phyloP scores from a whole-genome alignment of 2,113 vertebrate species.

The Helogale parvula region DNA sequence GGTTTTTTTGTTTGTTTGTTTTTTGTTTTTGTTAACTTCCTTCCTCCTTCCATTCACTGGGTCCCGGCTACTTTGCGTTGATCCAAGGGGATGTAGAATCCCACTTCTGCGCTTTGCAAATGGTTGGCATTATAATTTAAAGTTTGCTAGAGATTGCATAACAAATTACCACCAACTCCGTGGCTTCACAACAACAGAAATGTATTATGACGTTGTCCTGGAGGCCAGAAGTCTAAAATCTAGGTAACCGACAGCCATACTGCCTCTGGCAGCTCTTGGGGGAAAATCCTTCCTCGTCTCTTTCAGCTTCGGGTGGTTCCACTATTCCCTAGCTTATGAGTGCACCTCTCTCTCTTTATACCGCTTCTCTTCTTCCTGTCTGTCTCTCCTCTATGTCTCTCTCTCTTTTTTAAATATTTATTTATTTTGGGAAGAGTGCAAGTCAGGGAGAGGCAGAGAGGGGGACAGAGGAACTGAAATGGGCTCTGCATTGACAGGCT shows the following conservation, averaged over 20 bases:
- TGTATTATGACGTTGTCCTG: neutral
- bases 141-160: neutral
- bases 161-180: neutral
- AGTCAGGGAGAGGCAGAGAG: too few relatives aligned
- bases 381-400: neutral
- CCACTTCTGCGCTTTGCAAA: neutral
- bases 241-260: neutral
- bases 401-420: too few relatives aligned
- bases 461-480: too few relatives aligned
- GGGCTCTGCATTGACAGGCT: too few relatives aligned
- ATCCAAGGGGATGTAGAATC: neutral
- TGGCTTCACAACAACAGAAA: neutral
- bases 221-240: neutral
- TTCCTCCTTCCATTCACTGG: neutral
- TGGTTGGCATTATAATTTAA: neutral
- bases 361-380: neutral
- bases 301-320: neutral
- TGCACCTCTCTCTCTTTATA: neutral
- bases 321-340: neutral
- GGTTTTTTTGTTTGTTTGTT: neutral
- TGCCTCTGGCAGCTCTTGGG: neutral
- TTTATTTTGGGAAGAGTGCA: too few relatives aligned
- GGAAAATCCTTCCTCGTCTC: neutral
- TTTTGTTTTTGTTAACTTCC: neutral
- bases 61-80: neutral